These are phyloP conservation scores for Mesembrinibis cayennensis DNA, from an alignment of 2,113 vertebrate species.

Conservation along the genomic window DNA sequence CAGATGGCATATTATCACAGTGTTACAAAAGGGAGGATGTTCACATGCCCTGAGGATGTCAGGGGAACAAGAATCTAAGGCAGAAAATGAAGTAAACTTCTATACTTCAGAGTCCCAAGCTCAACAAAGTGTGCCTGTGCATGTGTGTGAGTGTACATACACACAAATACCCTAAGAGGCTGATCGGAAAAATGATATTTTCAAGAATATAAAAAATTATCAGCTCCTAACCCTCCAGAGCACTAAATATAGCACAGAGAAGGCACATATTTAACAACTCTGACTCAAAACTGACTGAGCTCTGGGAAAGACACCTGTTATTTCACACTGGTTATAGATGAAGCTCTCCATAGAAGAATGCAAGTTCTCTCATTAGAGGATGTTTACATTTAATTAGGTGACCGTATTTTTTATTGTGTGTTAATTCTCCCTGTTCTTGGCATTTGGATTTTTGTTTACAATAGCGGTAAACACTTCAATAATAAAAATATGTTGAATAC, in stretches of 20 bases:
- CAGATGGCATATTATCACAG: not conserved
- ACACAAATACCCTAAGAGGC: accelerated
- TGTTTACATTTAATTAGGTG: slow-evolving; percentile 19
- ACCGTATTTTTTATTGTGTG: not conserved
- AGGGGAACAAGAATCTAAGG: not conserved
- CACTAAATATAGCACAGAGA: not conserved
- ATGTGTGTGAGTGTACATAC: not conserved
- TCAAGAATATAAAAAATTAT: not conserved
- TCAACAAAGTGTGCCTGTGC: not conserved
- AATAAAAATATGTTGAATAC: not conserved
- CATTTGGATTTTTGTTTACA: not conserved
- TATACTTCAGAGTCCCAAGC: not conserved
- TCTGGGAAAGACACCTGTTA: not conserved
- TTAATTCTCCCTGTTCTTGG: not conserved
- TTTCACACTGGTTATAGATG: not conserved
- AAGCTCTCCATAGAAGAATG: not conserved
- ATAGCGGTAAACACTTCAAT: not conserved
- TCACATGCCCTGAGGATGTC: not conserved
- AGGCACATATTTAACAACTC: not conserved
- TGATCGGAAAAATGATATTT: not conserved
- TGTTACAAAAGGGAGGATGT: not conserved
- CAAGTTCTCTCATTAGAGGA: not conserved
- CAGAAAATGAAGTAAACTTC: not conserved
- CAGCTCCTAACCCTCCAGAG: not conserved
- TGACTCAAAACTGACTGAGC: not conserved